Conservation (phyloP, 2,888 invertebrate genomes). For the Aphelenchoides bicaudatus region DNA sequence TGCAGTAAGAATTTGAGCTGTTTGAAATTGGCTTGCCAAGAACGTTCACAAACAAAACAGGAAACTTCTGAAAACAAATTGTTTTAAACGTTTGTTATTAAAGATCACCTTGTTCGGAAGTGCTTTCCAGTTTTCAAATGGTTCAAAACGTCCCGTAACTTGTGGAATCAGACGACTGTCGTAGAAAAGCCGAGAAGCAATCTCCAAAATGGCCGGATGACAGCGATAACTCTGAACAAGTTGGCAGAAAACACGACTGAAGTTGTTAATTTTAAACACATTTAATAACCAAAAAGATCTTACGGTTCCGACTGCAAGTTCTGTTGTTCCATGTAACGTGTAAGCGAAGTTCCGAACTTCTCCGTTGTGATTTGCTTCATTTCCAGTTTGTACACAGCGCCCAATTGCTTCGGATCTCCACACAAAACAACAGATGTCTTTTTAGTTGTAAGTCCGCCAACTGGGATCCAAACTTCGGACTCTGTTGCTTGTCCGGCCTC, state of each 20-base stretch:
- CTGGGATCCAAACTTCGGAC: conserved; percentile 35
- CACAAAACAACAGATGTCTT: conserved; percentile 33
- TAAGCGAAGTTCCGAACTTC: conserved; percentile 27
- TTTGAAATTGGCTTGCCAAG: not conserved
- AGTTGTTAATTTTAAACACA: not conserved
- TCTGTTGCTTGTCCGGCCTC: conserved; percentile 41
- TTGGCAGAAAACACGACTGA: conserved; percentile 28
- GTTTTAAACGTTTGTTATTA: not conserved
- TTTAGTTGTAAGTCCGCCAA: conserved; percentile 26
- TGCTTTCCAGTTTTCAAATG: not conserved
- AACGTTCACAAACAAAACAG: not conserved
- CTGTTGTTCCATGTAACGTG: conserved; percentile 13
- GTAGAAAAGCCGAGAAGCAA: conserved; percentile 39
- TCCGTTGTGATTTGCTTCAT: conserved; percentile 23
- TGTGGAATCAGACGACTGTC: not conserved
- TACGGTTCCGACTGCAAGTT: conserved; percentile 10
- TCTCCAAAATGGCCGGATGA: conserved; percentile 26
- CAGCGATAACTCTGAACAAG: conserved; percentile 33
- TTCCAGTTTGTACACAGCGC: conserved; percentile 29
- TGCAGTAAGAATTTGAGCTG: no score
- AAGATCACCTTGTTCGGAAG: not conserved
- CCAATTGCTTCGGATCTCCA: conserved; percentile 37
- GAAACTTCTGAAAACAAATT: conserved; percentile 18
- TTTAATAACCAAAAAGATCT: not conserved
- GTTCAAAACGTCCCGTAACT: not conserved